These are phyloP conservation scores for Drosophila kanapiae DNA, from an alignment of 1,140 invertebrate species.

Conservation along the genomic window DNA sequence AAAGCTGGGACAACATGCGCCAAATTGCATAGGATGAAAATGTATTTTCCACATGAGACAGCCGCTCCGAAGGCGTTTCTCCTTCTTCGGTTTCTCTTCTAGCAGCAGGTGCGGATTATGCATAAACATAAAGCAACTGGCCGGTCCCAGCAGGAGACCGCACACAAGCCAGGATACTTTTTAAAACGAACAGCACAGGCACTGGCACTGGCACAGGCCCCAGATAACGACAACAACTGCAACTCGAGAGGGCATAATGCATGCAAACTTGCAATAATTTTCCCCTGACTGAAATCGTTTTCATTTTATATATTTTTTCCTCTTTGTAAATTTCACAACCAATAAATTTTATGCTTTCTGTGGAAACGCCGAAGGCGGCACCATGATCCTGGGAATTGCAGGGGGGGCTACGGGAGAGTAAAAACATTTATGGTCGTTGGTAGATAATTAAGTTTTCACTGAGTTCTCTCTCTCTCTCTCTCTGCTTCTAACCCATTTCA, in stretches of 20 bases:
- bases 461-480: constrained; percentile 39
- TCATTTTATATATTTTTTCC: constrained; percentile 41
- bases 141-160: constrained; percentile 27
- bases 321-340: constrained; percentile 70
- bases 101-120: constrained; percentile 62
- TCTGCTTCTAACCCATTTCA: constrained; percentile 25
- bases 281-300: constrained; percentile 58
- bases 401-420: constrained; percentile 30
- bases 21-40: constrained; percentile 56
- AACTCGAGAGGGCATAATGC: constrained; percentile 60
- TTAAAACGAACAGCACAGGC: neutral
- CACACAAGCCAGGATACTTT: constrained; percentile 21
- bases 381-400: neutral
- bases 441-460: constrained; percentile 70
- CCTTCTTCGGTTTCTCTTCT: constrained; percentile 7
- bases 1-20: constrained; percentile 20
- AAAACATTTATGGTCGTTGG: constrained; percentile 61
- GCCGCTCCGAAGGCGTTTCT: constrained; percentile 19
- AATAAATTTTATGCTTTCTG: constrained; percentile 74
- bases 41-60: constrained; percentile 54
- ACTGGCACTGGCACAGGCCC: neutral
- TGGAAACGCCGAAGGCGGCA: constrained; percentile 33
- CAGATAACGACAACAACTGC: constrained; percentile 16
- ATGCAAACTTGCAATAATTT: constrained; percentile 81
- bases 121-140: constrained; percentile 54